Evolutionary conservation across 2,888 invertebrate species (phyloP).

Genomic region (Agriotes lineatus): DNA sequence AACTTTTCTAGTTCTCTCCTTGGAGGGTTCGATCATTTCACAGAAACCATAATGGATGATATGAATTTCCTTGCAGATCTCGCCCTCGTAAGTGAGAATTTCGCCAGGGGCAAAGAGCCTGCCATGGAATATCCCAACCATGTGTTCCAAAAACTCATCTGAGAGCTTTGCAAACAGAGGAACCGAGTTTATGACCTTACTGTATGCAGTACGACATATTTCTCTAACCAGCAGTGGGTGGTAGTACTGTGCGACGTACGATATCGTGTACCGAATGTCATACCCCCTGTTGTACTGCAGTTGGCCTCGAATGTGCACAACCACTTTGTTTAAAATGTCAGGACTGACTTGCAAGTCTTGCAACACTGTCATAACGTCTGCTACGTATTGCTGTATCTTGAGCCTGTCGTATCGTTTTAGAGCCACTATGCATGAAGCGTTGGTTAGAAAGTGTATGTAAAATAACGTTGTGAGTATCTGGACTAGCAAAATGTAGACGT

Average conservation of each 20-base stretch:
- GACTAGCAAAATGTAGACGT: neutral
- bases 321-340: neutral
- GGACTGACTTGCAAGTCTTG: neutral
- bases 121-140: neutral
- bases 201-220: neutral
- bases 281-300: neutral
- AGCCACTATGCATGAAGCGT: constrained; percentile 67
- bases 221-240: neutral
- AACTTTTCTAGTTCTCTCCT: constrained; percentile 15
- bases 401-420: constrained; percentile 59
- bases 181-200: neutral
- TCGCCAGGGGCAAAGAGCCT: constrained; percentile 28
- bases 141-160: neutral
- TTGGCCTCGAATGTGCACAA: constrained; percentile 1
- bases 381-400: neutral
- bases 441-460: constrained; percentile 45
- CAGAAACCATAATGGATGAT: constrained; percentile 51
- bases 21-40: constrained; percentile 30
- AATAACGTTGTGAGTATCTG: constrained; percentile 25
- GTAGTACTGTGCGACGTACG: neutral
- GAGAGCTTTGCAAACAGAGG: neutral
- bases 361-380: neutral
- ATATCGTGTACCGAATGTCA: constrained; percentile 1
- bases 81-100: constrained; percentile 50
- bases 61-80: constrained; percentile 49